Base-by-base conservation (phyloP, 2,797 vertebrate species). In the Crypturellus tataupa region DNA sequence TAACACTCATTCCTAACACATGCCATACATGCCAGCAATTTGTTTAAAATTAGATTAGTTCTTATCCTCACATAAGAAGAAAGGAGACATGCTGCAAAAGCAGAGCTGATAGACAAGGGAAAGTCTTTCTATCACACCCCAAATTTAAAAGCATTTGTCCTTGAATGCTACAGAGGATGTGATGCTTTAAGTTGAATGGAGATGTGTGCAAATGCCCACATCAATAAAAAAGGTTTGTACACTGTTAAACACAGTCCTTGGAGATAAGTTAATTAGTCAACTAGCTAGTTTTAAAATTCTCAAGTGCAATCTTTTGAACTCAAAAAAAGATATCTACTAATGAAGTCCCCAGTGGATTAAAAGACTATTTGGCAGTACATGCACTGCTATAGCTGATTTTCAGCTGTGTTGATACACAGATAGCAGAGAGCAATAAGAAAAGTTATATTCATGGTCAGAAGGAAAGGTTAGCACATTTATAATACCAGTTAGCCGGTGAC, bases 201-300 rank as follows among this genome's bases (percentile, higher is more conserved):
- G 80, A 84, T 65, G 55, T 47, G 87, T 95, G 71, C 9, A 56
- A 98, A 97, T 96, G 95, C 91, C 94, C 90, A 85, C 87, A 97
- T 97, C 95, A 96, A 97, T 97, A 96, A 97, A 97, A 98, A 97
- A 97, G 97, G 91, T 97, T 97, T 97, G 96, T 97, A 95, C 21
- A 60, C 96, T 97, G 95, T 97, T 97, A 98, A 98, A 97, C 92
- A 94, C 23, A 68, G 75, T 91, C 97, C 97, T 98, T 96, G 75
- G 97, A 97, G 97, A 95, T 93, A 87, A 97, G 90, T 95, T 98
- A 98, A 98, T 98, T 98, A 98, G 96, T 96, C 97, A 98, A 97
- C 96, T 71, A 96, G 95, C 97, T 96, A 97, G 95, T 96, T 97
- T 97, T 97, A 97, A 97, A 98, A 96, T 78, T 98, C 98, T 97